Percentiles rank a stretch among this genome's conserved stretches.
These are phyloP conservation scores for Oceanites oceanicus DNA, from an alignment of 2,113 vertebrate species.

Conservation along the genomic window DNA sequence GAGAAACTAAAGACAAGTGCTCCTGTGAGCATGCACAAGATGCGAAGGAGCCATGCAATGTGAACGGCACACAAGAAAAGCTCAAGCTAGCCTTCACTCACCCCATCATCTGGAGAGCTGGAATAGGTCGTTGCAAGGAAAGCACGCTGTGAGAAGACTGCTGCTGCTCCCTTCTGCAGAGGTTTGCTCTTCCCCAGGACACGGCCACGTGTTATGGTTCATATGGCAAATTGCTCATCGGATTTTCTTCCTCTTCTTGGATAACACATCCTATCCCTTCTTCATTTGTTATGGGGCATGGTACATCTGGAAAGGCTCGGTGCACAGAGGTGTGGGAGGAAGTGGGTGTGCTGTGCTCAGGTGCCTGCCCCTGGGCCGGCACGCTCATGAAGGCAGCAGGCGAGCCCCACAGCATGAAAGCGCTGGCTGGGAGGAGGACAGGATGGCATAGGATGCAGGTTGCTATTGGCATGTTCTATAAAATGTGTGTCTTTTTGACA, in stretches of 20 bases:
- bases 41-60: background rate
- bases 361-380: background rate
- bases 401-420: background rate
- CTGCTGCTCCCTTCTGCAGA: background rate
- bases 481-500: constrained; percentile 28
- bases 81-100: background rate
- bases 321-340: background rate
- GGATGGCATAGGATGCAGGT: background rate
- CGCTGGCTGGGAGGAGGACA: background rate
- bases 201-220: background rate
- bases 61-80: background rate
- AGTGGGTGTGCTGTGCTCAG: background rate
- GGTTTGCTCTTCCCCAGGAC: background rate
- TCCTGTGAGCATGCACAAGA: background rate
- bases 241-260: background rate
- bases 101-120: background rate
- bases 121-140: background rate
- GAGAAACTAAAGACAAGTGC: background rate
- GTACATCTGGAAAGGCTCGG: background rate
- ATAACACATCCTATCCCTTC: background rate
- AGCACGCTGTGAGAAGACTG: background rate
- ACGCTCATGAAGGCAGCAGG: background rate
- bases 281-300: fast-evolving
- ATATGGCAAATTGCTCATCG: background rate
- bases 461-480: background rate